Evolutionary conservation across 1,140 invertebrate genomes (phyloP).

Genomic region (Brachionus manjavacas): DNA sequence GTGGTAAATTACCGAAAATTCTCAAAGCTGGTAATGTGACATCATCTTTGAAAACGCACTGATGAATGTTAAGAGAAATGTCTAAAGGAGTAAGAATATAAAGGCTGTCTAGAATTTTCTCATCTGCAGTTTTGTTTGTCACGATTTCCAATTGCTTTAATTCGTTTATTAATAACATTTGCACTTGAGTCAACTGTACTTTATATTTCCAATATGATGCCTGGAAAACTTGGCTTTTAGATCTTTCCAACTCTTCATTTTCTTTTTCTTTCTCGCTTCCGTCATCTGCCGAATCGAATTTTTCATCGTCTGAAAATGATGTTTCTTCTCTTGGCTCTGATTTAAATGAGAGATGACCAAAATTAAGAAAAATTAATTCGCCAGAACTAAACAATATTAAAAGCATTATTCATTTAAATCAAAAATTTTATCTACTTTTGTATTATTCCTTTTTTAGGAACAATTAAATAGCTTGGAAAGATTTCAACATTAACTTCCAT

Average conservation of each 20-base stretch:
- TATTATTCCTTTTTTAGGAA: constrained; percentile 4
- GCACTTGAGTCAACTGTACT: not conserved
- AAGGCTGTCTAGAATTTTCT: not conserved
- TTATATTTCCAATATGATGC: constrained; percentile 38
- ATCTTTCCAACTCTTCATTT: not conserved
- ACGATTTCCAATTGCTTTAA: not conserved
- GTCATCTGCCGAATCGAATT: not conserved
- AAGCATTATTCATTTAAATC: not conserved
- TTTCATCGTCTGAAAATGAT: not conserved
- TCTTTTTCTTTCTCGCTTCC: not conserved
- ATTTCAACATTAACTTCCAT: constrained; percentile 29
- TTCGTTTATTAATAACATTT: constrained; percentile 9
- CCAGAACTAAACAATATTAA: not conserved
- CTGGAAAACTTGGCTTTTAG: not conserved
- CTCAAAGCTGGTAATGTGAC: constrained; percentile 2
- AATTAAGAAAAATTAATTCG: not conserved
- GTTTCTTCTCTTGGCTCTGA: not conserved
- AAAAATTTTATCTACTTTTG: not conserved
- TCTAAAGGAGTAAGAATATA: constrained; percentile 23
- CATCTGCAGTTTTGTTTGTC: not conserved
- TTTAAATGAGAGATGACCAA: constrained; percentile 36
- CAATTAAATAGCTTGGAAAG: constrained; percentile 2
- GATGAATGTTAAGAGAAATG: constrained; percentile 12
- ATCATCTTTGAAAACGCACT: constrained; percentile 32
- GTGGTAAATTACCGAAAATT: constrained; percentile 22